phyloP scores from a whole-genome alignment of 2,888 invertebrate genomes.

The Helleia helle region DNA sequence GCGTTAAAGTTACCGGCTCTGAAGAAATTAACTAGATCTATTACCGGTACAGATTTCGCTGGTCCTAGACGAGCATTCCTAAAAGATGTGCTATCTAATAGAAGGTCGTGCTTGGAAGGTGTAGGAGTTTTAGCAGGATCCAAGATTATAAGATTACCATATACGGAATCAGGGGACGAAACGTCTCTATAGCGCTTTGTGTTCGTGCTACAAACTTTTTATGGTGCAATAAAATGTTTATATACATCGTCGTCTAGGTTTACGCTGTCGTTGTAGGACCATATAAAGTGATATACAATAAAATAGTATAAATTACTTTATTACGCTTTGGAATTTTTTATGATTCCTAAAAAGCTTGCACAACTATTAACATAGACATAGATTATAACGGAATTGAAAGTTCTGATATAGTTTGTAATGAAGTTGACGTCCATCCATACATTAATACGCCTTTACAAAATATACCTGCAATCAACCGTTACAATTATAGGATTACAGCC shows the following conservation, averaged over 20 bases:
- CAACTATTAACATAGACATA: constrained; percentile 4
- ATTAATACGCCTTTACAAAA: background rate
- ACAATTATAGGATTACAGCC: no score
- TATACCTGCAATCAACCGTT: background rate
- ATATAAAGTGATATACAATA: constrained; percentile 25
- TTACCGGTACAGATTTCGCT: constrained; percentile 73
- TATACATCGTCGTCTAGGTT: constrained; percentile 18
- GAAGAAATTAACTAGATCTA: constrained; percentile 72
- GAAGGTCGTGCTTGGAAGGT: constrained; percentile 62
- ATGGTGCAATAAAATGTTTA: constrained; percentile 52
- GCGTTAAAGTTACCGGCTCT: constrained; percentile 76
- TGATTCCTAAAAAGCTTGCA: background rate
- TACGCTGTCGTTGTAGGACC: constrained; percentile 18
- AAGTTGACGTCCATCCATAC: background rate
- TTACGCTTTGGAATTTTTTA: constrained; percentile 35
- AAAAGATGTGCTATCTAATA: constrained; percentile 62
- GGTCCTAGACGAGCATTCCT: constrained; percentile 64
- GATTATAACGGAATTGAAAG: constrained; percentile 1
- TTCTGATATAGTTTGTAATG: background rate
- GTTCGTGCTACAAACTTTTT: constrained; percentile 38
- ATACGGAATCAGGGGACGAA: constrained; percentile 54
- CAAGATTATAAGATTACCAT: constrained; percentile 56
- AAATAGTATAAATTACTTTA: constrained; percentile 22
- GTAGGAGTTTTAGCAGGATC: constrained; percentile 59
- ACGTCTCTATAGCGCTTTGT: constrained; percentile 58